Evolutionary conservation across 1,140 invertebrate genomes (phyloP), one percentile per base, ranked within the genome.

Genomic region (Thaumetopoea pityocampa): DNA sequence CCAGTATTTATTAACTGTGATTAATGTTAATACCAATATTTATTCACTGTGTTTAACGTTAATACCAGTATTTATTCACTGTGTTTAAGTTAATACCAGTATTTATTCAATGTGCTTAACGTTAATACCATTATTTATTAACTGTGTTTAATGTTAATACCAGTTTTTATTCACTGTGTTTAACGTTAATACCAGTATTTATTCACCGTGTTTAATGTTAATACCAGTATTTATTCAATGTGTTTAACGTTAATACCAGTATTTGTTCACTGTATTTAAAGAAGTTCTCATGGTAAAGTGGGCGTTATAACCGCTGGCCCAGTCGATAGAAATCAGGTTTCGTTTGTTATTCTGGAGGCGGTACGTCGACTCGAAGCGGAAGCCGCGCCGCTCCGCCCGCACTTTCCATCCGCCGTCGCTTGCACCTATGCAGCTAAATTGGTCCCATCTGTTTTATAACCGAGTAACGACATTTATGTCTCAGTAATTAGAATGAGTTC

Each of bases 281-380:
- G 54, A 34, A 48, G 48, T 53, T 58, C 49, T 60, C 50, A 53
- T 57, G 44, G 46, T 57, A 40, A 36, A 45, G 54, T 55, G 45
- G 62, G 53, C 61, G 52, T 51, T 44, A 53, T 64, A 55, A 64
- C 56, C 49, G 56, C 38, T 55, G 57, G 66, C 57, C 64, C 61
- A 62, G 58, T 76, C 59, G 68, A 69, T 83, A 80, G 78, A 83
- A 82, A 82, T 82, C 78, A 80, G 78, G 78, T 77, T 80, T 67
- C 73, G 59, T 76, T 83, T 83, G 71, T 77, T 80, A 83, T 83
- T 80, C 79, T 63, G 72, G 62, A 72, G 70, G 73, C 71, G 72
- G 60, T 51, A 50, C 36, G 57, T 34, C 32, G 29, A 29, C 35
- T 40, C 51, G 45, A 53, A 51, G 61, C 72, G 74, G 72, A 77